Base-by-base conservation (phyloP, 37 sponge, comb jelly and placozoan genomes). In the Bolinopsis microptera region DNA sequence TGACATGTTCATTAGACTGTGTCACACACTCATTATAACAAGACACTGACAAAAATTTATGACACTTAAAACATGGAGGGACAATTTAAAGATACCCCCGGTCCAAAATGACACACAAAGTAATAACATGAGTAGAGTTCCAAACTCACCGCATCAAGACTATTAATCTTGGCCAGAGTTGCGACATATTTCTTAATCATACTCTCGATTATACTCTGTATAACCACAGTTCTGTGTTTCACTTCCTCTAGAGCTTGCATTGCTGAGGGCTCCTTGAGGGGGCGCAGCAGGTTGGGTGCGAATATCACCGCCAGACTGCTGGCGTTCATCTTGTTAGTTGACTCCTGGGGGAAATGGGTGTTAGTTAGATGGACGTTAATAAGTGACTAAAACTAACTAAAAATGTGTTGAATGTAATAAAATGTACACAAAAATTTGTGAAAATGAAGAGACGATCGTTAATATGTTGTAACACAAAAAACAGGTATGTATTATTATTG, bases 211-310 rank as follows among this genome's bases (percentile, higher is more conserved):
- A 80, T 80, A 8, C 32, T 36, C 37, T 35, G 34, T 33, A 80
- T 33, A 3, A 80, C 82, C 9, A 80, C 38, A 33, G 82, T 80
- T 9, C 82, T 2, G 35, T 36, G 82, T 33, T 80, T 80, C 0
- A 80, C 38, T 35, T 80, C 82, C 36, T 80, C 82, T 3, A 80
- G 82, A 30, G 82, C 82, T 37, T 80, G 82, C 82, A 80, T 80
- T 3, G 82, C 82, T 2, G 82, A 35, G 35, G 82, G 82, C 33
- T 80, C 82, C 82, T 36, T 35, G 37, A 3, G 23, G 37, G 82
- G 82, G 22, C 82, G 82, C 8, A 80, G 82, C 23, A 80, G 37
- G 38, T 80, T 80, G 35, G 82, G 82, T 2, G 82, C 82, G 82
- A 80, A 80, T 33, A 80, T 80, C 82, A 80, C 82, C 1, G 82